Conservation (phyloP, 1,140 invertebrate species). For the Eupeodes corollae region DNA sequence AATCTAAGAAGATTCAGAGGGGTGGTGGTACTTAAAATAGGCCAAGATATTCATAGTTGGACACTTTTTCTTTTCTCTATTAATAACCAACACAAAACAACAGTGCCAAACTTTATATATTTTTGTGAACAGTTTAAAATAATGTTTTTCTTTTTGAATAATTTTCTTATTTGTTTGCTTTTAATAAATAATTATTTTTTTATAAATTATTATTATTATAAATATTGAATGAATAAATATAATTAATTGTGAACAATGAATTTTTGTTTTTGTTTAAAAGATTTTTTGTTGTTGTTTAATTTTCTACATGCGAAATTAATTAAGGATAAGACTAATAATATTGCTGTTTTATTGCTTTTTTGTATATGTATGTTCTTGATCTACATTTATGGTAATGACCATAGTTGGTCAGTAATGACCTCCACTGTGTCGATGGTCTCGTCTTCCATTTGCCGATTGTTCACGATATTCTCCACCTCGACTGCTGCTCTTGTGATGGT, state of each 20-base stretch:
- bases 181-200: background rate
- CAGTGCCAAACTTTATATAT: background rate
- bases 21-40: background rate
- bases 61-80: too few relatives aligned
- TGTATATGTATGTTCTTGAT: slow-evolving; percentile 14
- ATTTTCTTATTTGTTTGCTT: background rate
- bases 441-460: slow-evolving; percentile 28
- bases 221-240: background rate
- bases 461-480: slow-evolving; percentile 33
- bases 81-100: background rate
- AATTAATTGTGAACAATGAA: background rate
- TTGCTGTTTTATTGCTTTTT: slow-evolving; percentile 1
- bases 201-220: background rate
- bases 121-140: background rate
- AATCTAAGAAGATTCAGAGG: too few relatives aligned
- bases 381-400: slow-evolving; percentile 37
- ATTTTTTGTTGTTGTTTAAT: background rate
- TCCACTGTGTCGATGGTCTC: slow-evolving; percentile 32
- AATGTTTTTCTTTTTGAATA: too few relatives aligned
- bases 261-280: background rate
- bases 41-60: slow-evolving; percentile 1
- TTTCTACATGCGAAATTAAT: background rate
- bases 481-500: slow-evolving; percentile 56
- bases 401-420: slow-evolving; percentile 38
- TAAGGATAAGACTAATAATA: background rate